Base-by-base conservation (phyloP, 2,888 invertebrate species). In the Spodoptera picta region DNA sequence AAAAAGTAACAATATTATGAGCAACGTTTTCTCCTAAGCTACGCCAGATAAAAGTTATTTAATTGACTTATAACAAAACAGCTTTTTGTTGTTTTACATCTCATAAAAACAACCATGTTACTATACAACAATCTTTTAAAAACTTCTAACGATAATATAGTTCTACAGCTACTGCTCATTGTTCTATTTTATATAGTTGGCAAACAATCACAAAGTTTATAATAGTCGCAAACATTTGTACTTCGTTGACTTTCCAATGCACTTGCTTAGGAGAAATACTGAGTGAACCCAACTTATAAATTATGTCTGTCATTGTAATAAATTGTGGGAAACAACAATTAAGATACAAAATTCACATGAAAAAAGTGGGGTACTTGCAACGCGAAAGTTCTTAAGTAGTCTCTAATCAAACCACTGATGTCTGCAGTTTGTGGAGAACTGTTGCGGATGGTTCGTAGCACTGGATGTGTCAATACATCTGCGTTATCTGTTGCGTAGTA, bases 301-400 rank as follows among this genome's bases (percentile, higher is more conserved):
- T 11, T 53, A 42, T 54, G 23, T 9, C 41, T 48, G 9, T 7
- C 9, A 52, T 24, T 53, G 58, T 54, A 12, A 44, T 53, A 56
- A 70, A 59, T 59, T 60, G 50, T 53, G 46, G 36, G 69, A 69
- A 46, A 76, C 48, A 49, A 64, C 73, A 62, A 5, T 31, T 31
- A 56, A 62, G 52, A 55, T 49, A 56, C 58, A 58, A 60, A 63
- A 65, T 76, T 75, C 76, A 64, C 73, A 69, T 65, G 62, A 61
- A 67, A 79, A 65, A 77, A 68, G 55, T 76, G 56, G 70, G 80
- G 57, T 70, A 73, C 56, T 73, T 67, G 60, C 67, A 77, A 53
- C 61, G 55, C 59, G 45, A 31, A 65, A 58, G 9, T 36, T 27
- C 27, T 55, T 31, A 14, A 14, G 14, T 14, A 31, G 43, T 74